phyloP scores from a whole-genome alignment of 1,140 invertebrate species.

The Notospermus geniculatus region DNA sequence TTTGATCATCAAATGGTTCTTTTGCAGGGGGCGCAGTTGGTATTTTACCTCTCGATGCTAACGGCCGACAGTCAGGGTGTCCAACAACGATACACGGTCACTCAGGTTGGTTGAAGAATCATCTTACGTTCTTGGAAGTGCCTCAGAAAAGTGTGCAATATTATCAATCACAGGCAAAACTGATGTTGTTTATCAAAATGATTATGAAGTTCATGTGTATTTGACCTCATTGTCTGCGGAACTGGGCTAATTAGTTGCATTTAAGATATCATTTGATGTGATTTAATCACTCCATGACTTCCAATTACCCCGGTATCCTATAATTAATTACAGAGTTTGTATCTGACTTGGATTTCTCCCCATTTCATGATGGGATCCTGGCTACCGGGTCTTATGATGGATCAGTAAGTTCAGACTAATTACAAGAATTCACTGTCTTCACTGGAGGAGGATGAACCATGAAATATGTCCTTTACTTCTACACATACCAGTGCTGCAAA shows the following conservation, averaged over 20 bases:
- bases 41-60: neutral
- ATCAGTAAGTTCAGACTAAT: slow-evolving; percentile 39
- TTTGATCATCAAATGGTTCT: slow-evolving; percentile 9
- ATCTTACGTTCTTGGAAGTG: too few species aligned
- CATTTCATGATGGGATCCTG: slow-evolving; percentile 87
- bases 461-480: too few species aligned
- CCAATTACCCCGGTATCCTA: neutral
- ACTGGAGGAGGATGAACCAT: too few species aligned
- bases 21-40: neutral
- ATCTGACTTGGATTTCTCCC: slow-evolving; percentile 92
- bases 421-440: too few species aligned
- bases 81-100: neutral
- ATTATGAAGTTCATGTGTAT: too few species aligned
- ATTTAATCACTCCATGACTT: neutral
- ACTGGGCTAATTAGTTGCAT: neutral
- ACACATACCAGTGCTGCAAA: too few species aligned
- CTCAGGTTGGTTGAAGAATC: neutral
- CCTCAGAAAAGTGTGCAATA: too few species aligned
- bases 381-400: slow-evolving; percentile 84
- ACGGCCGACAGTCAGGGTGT: neutral
- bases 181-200: too few species aligned
- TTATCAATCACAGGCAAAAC: too few species aligned
- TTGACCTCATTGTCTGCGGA: too few species aligned
- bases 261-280: neutral
- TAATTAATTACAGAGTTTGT: slow-evolving; percentile 82